These are phyloP conservation scores for Andrena marginata DNA, from an alignment of 2,888 invertebrate species.

Conservation along the genomic window DNA sequence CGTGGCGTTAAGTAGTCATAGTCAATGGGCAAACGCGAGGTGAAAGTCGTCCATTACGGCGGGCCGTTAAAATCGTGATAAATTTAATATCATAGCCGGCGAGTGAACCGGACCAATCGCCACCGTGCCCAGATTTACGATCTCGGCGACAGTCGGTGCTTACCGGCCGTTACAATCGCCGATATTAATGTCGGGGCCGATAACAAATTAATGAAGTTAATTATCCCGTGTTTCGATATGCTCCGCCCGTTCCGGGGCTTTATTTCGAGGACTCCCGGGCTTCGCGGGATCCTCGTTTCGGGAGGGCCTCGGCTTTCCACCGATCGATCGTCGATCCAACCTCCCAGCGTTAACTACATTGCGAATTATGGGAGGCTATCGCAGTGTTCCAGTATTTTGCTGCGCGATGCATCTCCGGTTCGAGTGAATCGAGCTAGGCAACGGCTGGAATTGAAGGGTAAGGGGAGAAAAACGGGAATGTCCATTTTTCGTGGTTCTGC, in stretches of 20 bases:
- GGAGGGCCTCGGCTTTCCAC: not conserved
- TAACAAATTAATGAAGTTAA: slow-evolving; percentile 36
- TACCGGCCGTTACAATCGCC: not conserved
- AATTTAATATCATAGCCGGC: slow-evolving; percentile 47
- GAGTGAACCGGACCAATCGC: slow-evolving; percentile 20
- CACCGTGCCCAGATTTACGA: slow-evolving; percentile 31
- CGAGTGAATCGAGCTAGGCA: no score
- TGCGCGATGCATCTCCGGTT: no score
- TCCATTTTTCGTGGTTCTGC: no score
- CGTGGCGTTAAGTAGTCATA: slow-evolving; percentile 36
- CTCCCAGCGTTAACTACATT: no score
- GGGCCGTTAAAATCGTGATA: slow-evolving; percentile 39
- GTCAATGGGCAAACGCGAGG: slow-evolving; percentile 37
- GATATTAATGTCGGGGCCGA: slow-evolving; percentile 14
- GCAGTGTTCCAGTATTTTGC: no score
- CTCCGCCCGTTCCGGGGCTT: not conserved
- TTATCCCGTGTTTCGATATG: slow-evolving; percentile 4
- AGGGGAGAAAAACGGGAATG: no score
- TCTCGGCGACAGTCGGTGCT: slow-evolving; percentile 1
- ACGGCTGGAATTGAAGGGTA: no score
- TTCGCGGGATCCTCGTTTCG: not conserved
- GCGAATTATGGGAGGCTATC: no score
- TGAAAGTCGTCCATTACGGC: slow-evolving; percentile 48
- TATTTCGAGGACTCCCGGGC: no score
- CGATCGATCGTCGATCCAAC: no score